Percentiles rank a stretch among this genome's conserved stretches.
Evolutionary conservation across 35 echinoderm and acorn worm genomes (phyloP).

Genomic region (Apostichopus californicus): DNA sequence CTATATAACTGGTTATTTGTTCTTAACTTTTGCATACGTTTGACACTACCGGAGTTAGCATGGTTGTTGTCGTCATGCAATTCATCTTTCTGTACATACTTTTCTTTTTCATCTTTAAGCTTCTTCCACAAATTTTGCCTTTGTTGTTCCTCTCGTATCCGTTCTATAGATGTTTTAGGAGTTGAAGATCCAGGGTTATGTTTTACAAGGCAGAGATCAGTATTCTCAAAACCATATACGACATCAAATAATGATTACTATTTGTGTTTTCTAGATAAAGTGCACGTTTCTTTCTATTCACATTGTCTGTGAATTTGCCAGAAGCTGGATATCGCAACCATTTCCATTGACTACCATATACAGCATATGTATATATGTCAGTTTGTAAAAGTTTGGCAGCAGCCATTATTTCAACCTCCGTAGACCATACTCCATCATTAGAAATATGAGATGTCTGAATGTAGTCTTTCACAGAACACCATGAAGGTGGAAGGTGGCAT

Average conservation of each 20-base stretch:
- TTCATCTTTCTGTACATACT: neutral
- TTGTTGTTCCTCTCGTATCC: neutral
- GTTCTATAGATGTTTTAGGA: neutral
- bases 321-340: constrained; percentile 19
- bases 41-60: neutral
- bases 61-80: neutral
- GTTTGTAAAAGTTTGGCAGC: constrained; percentile 2
- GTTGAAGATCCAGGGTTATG: neutral
- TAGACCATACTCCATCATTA: neutral
- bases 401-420: constrained; percentile 33
- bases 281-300: neutral
- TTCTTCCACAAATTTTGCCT: neutral
- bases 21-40: constrained; percentile 26
- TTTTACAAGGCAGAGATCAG: neutral
- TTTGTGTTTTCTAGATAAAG: constrained; percentile 30
- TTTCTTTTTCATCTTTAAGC: neutral
- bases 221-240: neutral
- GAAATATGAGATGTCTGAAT: neutral
- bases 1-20: neutral
- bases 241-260: constrained; percentile 33
- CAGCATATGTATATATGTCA: constrained; percentile 38
- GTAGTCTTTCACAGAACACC: neutral
- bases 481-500: neutral
- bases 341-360: neutral
- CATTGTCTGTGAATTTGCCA: neutral